A percentile compares a stretch with the other conserved stretches of the same genome.
Conservation (phyloP, 1,140 invertebrate species). For the Drosophila orosa region DNA sequence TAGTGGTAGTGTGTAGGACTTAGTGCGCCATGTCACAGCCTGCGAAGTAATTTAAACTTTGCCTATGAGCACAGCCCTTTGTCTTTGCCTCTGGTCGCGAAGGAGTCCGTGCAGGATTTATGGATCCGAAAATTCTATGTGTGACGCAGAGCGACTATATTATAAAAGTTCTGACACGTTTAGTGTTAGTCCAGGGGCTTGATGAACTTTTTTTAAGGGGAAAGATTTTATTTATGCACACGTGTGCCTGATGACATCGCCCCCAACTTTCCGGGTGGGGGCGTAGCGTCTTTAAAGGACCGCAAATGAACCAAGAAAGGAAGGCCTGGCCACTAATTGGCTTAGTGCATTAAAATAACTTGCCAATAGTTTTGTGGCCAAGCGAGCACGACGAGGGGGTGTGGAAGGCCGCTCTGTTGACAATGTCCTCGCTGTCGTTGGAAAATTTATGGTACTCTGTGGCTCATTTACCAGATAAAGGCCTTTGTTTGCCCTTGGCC, state of each 20-base stretch:
- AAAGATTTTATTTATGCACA: conserved; percentile 63
- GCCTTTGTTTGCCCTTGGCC: conserved; percentile 59
- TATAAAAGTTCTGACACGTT: conserved; percentile 80
- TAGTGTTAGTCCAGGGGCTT: conserved; percentile 56
- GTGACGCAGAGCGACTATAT: conserved; percentile 67
- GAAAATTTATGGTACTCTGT: conserved; percentile 77
- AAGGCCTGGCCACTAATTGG: conserved; percentile 72
- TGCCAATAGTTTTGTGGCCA: conserved; percentile 77
- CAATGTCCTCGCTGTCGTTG: conserved; percentile 74
- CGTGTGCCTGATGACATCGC: conserved; percentile 68
- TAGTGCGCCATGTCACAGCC: conserved; percentile 55
- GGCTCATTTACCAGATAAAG: conserved; percentile 80
- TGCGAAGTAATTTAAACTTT: conserved; percentile 82
- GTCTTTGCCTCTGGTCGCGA: conserved; percentile 26
- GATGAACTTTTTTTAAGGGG: conserved; percentile 69
- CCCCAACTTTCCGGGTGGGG: neutral
- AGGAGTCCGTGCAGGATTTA: conserved; percentile 57
- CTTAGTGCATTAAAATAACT: conserved; percentile 82
- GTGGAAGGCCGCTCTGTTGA: conserved; percentile 22
- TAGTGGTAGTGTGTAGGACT: conserved; percentile 8
- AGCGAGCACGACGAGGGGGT: conserved; percentile 16
- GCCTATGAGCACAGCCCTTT: conserved; percentile 44
- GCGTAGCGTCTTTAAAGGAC: conserved; percentile 41
- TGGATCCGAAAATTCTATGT: conserved; percentile 54
- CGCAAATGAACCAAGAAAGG: conserved; percentile 71